These are phyloP conservation scores for Misgurnus mizolepis DNA, from an alignment of 2,113 vertebrate species.

Conservation along the genomic window DNA sequence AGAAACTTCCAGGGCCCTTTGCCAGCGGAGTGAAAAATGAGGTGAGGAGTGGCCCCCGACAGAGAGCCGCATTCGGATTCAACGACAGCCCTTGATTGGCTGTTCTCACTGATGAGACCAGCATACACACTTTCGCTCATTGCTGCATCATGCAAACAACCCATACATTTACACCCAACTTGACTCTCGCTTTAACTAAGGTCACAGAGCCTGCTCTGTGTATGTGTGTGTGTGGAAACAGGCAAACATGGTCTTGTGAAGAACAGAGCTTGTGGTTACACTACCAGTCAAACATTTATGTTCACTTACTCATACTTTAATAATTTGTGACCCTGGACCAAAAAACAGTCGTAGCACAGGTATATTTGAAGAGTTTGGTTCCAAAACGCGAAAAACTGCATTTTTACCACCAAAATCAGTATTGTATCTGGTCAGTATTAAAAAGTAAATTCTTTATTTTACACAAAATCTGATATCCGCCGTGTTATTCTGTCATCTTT, in stretches of 20 bases:
- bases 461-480: too few relatives aligned
- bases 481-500: too few relatives aligned
- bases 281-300: neutral
- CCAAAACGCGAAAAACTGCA: too few relatives aligned
- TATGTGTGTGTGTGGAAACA: neutral
- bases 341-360: too few relatives aligned
- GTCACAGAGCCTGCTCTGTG: slow-evolving; percentile 27
- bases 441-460: too few relatives aligned
- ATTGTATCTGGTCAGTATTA: too few relatives aligned
- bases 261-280: slow-evolving; percentile 1
- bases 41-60: slow-evolving; percentile 54
- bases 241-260: neutral
- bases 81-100: slow-evolving; percentile 35
- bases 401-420: too few relatives aligned
- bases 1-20: slow-evolving; percentile 63
- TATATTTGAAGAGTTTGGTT: too few relatives aligned
- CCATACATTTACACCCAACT: slow-evolving; percentile 60
- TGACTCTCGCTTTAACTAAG: slow-evolving; percentile 36
- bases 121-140: slow-evolving; percentile 34
- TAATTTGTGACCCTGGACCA: too few relatives aligned
- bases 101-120: slow-evolving; percentile 43
- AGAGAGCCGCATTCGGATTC: slow-evolving; percentile 41
- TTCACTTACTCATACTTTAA: neutral
- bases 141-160: slow-evolving; percentile 43
- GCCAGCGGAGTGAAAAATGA: slow-evolving; percentile 65